phyloP scores from a whole-genome alignment of 2,797 vertebrate genomes.

The Silurus aristotelis region DNA sequence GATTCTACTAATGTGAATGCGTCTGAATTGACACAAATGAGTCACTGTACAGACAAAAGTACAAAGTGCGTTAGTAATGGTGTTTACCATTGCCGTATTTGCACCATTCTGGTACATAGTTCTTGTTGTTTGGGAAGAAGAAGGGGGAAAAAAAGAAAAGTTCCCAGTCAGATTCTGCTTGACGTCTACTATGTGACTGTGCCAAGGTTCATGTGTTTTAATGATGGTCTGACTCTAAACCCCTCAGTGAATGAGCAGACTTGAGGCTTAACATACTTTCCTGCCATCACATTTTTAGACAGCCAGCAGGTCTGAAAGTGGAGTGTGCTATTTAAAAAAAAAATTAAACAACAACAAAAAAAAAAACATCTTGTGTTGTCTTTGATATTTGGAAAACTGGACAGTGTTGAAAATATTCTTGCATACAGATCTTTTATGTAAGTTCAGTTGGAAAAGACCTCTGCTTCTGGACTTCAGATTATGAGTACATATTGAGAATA shows the following conservation, averaged over 20 bases:
- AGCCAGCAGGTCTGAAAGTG: slow-evolving; percentile 40
- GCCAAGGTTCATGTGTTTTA: slow-evolving; percentile 63
- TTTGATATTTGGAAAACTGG: background rate
- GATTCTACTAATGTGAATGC: slow-evolving; percentile 24
- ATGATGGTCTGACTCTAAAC: slow-evolving; percentile 78
- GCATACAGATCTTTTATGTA: background rate
- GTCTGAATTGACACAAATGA: slow-evolving; percentile 1
- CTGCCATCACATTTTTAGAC: slow-evolving; percentile 11
- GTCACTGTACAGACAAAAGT: background rate
- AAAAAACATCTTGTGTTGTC: background rate
- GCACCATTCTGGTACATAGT: slow-evolving; percentile 44
- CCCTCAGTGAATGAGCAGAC: slow-evolving; percentile 71
- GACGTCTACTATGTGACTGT: slow-evolving; percentile 31
- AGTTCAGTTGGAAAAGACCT: background rate
- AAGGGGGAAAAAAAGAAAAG: no score
- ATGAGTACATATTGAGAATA: background rate
- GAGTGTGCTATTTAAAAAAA: slow-evolving; percentile 40
- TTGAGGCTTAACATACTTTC: slow-evolving; percentile 68
- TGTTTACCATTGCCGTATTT: slow-evolving; percentile 45
- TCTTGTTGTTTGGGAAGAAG: background rate
- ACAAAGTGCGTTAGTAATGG: background rate
- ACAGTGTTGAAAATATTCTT: background rate
- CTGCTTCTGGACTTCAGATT: background rate
- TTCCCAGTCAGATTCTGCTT: slow-evolving; percentile 27
- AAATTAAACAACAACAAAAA: slow-evolving; percentile 28